Conservation (phyloP, 2,888 invertebrate species). For the Oscheius myriophilus region DNA sequence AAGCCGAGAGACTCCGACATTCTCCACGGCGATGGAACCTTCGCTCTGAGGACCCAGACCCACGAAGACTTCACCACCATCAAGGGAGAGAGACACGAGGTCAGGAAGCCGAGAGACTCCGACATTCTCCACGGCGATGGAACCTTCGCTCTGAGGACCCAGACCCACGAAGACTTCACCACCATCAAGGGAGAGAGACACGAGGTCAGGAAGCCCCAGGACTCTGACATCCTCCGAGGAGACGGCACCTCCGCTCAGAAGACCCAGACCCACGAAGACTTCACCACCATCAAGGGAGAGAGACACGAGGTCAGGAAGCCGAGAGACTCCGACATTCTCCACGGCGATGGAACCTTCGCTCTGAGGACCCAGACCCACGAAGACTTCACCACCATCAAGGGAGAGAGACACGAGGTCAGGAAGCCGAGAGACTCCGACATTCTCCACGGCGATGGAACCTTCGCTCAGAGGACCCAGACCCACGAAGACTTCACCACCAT, state of each 20-base stretch:
- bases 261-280: slow-evolving; percentile 11
- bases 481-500: slow-evolving; percentile 5
- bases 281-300: not conserved
- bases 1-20: slow-evolving; percentile 10
- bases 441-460: slow-evolving; percentile 10
- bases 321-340: slow-evolving; percentile 7
- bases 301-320: slow-evolving; percentile 3
- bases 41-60: slow-evolving; percentile 11
- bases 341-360: slow-evolving; percentile 14
- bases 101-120: slow-evolving; percentile 4
- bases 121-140: slow-evolving; percentile 10
- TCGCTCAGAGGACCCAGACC: slow-evolving; percentile 1
- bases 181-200: not conserved
- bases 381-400: not conserved
- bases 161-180: slow-evolving; percentile 6
- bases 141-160: slow-evolving; percentile 8
- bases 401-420: slow-evolving; percentile 4
- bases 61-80: slow-evolving; percentile 2
- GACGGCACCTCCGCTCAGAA: slow-evolving; percentile 6
- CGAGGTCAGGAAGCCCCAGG: slow-evolving; percentile 3
- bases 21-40: slow-evolving; percentile 9
- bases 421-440: slow-evolving; percentile 7
- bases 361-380: slow-evolving; percentile 5
- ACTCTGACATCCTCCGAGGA: slow-evolving; percentile 7
- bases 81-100: slow-evolving; percentile 1